Base-by-base conservation (phyloP, 1,140 invertebrate genomes). In the Euwallacea similis region DNA sequence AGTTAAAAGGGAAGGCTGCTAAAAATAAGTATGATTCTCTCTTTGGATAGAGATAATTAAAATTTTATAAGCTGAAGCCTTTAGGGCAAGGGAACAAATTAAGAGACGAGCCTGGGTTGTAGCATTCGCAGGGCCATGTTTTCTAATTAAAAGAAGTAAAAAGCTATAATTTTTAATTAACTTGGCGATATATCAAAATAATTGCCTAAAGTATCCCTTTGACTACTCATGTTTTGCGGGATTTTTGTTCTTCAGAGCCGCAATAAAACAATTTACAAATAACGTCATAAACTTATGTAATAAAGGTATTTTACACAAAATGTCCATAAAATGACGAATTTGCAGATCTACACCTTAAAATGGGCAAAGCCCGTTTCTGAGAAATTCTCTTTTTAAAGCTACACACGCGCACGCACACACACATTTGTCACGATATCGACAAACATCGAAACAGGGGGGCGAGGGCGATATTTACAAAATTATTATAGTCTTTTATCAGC, bases 131-230 rank as follows among this genome's bases (percentile, higher is more conserved):
- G 58, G 58, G 58, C 15, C 58, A 42, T 61, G 41, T 61, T 61
- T 61, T 43, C 16, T 61, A 61, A 61, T 61, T 61, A 61, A 61
- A 11, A 61, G 2, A 42, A 33, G 58, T 61, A 42, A 43, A 11
- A 8, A 41, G 41, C 58, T 43, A 61, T 61, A 61, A 61, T 61
- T 61, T 42, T 61, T 61, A 61, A 61, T 61, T 61, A 61, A 7
- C 58, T 50, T 15, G 16, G 13, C 10, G 10, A 56, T 56, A 33
- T 42, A 9, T 42, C 58, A 42, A 61, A 41, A 8, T 41, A 21
- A 61, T 42, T 61, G 16, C 16, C 7, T 4, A 61, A 61, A 9
- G 11, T 42, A 42, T 9, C 58, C 2, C 58, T 42, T 61, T 61
- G 54, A 15, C 11, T 10, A 56, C 11, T 15, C 54, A 15, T 56